phyloP scores from a whole-genome alignment of 2,797 vertebrate species.

The Silurus aristotelis region DNA sequence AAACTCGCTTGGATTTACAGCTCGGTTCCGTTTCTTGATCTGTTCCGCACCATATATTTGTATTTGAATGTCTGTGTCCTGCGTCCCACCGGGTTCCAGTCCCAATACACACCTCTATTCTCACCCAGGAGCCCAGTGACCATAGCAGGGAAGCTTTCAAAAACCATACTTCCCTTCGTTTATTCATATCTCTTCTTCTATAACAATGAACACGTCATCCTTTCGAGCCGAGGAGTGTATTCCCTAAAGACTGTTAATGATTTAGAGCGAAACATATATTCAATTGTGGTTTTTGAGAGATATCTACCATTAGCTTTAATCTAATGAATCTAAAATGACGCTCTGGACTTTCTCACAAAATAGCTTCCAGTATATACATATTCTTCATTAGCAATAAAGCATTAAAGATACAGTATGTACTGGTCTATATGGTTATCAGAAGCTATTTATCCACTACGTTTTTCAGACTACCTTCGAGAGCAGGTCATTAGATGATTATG shows the following conservation, averaged over 20 bases:
- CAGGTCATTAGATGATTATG: slow-evolving; percentile 16
- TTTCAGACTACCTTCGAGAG: not conserved
- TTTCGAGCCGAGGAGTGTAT: not conserved
- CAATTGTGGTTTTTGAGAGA: not conserved
- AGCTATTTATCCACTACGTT: not conserved
- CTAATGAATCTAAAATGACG: not conserved
- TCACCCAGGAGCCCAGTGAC: not conserved
- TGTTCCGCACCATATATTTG: not conserved
- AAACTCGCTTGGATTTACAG: not conserved
- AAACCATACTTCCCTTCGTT: not conserved
- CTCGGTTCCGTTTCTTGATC: not conserved
- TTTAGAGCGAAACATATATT: not conserved
- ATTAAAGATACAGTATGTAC: no score
- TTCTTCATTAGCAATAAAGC: no score
- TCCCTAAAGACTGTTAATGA: not conserved
- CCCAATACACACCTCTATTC: not conserved
- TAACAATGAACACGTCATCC: not conserved
- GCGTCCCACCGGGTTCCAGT: not conserved
- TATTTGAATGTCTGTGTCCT: not conserved
- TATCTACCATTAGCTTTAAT: not conserved
- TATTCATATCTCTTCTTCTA: not conserved
- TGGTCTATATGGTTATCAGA: not conserved
- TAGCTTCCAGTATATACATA: not conserved
- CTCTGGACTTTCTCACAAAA: not conserved
- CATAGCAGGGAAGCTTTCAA: not conserved